These are phyloP conservation scores for Enteromius paludinosus DNA, from an alignment of 2,797 vertebrate species.

Conservation along the genomic window DNA sequence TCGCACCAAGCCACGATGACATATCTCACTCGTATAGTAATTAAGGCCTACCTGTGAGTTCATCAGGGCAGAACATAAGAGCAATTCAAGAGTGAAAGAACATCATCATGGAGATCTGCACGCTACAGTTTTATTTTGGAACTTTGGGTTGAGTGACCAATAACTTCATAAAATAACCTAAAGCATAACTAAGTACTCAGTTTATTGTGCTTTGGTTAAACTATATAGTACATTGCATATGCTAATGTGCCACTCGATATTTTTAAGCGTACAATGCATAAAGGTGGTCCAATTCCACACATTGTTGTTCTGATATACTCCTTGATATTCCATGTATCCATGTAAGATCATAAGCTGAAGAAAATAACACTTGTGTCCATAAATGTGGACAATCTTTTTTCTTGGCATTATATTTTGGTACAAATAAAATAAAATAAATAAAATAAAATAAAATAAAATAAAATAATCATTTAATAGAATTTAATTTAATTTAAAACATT, in stretches of 20 bases:
- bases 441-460: neutral
- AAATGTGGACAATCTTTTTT: neutral
- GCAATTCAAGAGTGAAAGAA: conserved; percentile 3
- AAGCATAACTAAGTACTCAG: neutral
- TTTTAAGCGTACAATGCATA: neutral
- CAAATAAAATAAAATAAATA: neutral
- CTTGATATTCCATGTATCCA: neutral
- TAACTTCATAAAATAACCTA: neutral
- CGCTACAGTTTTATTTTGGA: neutral
- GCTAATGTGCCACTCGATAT: neutral
- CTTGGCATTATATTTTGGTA: neutral
- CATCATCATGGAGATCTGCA: neutral
- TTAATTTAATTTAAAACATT: neutral
- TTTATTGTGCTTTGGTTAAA: neutral
- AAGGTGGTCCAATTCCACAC: neutral
- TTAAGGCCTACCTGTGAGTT: conserved; percentile 75
- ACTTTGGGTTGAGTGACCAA: neutral
- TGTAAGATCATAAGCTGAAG: neutral
- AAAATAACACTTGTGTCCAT: neutral
- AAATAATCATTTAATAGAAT: neutral
- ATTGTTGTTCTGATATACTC: neutral
- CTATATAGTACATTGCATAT: neutral
- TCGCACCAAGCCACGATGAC: conserved; percentile 65
- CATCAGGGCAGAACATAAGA: conserved; percentile 59
- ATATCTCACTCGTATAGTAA: conserved; percentile 78